A percentile compares a stretch with the other conserved stretches of the same genome.
phyloP scores from a whole-genome alignment of 2,797 vertebrate genomes.

The Selene dorsalis region DNA sequence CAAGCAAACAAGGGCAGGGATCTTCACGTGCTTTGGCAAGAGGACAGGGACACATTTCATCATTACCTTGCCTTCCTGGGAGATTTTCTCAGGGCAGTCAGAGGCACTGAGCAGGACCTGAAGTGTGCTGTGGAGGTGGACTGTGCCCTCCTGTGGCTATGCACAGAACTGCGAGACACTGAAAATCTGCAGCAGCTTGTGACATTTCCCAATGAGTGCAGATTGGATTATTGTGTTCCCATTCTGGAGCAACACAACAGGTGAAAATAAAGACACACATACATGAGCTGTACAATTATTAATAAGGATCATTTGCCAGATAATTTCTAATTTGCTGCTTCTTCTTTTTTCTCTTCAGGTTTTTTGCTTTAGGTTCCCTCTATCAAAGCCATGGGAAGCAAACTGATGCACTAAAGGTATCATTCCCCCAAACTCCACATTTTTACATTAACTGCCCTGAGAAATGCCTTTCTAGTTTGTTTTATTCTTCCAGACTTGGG shows the following conservation, averaged over 20 bases:
- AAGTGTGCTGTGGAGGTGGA: conserved; percentile 72
- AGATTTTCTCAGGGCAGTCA: conserved; percentile 72
- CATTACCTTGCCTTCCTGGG: conserved; percentile 75
- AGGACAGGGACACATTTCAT: conserved; percentile 59
- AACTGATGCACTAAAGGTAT: conserved; percentile 76
- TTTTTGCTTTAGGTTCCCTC: conserved; percentile 79
- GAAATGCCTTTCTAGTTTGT: background rate
- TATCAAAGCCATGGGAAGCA: conserved; percentile 74
- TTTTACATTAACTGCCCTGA: background rate
- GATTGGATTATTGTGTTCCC: conserved; percentile 68
- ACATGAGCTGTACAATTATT: background rate
- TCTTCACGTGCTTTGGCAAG: conserved; percentile 63
- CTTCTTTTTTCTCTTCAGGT: conserved; percentile 60
- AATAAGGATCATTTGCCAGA: background rate
- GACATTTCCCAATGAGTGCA: conserved; percentile 68
- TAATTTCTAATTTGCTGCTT: conserved; percentile 1
- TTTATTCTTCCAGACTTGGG: conserved; percentile 75
- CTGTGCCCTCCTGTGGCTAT: conserved; percentile 79
- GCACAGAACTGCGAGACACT: conserved; percentile 60
- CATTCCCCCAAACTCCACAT: background rate
- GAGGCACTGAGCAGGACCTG: conserved; percentile 49
- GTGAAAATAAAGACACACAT: conserved; percentile 43
- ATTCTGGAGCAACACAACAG: conserved; percentile 74
- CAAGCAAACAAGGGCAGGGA: conserved; percentile 59
- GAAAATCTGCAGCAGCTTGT: conserved; percentile 72